Conservation (phyloP, 2,888 invertebrate species). For the Acanthosepion esculentum region DNA sequence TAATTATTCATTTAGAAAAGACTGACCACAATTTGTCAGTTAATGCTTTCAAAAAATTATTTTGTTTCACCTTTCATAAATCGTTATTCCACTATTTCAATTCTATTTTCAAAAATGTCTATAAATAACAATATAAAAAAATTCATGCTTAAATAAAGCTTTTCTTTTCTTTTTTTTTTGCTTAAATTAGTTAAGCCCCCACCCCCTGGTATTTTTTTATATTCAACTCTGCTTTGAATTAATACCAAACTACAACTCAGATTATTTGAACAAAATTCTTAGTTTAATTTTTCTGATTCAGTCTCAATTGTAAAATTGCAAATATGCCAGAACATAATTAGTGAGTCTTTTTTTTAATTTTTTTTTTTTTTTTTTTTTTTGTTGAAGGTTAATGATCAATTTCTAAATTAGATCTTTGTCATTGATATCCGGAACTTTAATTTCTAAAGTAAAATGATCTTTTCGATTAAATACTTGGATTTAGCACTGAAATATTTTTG, state of each 20-base stretch:
- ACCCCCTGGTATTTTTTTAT: not conserved
- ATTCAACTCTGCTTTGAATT: not conserved
- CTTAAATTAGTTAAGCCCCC: not conserved
- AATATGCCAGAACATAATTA: not conserved
- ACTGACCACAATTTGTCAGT: not conserved
- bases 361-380: not conserved
- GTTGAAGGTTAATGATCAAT: not conserved
- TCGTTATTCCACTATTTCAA: not conserved
- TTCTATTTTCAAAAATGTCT: not conserved
- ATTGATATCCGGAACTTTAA: not conserved
- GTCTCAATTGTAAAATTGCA: not conserved
- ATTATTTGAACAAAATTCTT: not conserved
- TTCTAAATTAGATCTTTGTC: not conserved
- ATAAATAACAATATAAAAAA: not conserved
- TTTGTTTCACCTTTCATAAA: not conserved
- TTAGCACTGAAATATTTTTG: too few species aligned
- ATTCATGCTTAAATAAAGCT: not conserved
- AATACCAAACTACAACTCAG: not conserved
- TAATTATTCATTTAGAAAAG: not conserved
- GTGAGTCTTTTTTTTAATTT: not conserved
- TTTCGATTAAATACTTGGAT: too few species aligned
- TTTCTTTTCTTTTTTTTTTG: not conserved
- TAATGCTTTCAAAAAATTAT: not conserved
- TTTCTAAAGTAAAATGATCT: not conserved
- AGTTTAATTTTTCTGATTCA: not conserved